Evolutionary conservation across 2,113 vertebrate species (phyloP).

Genomic region (Sporophila hypoxantha): DNA sequence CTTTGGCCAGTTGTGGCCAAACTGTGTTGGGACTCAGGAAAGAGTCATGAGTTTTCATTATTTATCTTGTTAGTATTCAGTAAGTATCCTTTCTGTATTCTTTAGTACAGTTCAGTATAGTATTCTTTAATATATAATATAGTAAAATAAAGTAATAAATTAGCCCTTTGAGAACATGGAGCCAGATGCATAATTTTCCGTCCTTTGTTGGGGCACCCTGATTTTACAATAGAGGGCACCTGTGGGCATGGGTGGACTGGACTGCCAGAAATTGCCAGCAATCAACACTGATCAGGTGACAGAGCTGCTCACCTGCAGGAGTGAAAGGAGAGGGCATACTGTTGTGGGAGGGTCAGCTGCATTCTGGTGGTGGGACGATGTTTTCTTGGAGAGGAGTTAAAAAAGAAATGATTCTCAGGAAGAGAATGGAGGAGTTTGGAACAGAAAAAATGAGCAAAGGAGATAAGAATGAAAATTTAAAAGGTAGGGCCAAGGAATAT

Average conservation of each 20-base stretch:
- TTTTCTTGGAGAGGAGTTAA: background rate
- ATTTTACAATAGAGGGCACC: no score
- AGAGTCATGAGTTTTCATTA: no score
- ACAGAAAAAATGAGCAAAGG: background rate
- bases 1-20: no score
- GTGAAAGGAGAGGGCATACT: fast-evolving
- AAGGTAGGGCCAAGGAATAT: background rate
- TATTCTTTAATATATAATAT: no score
- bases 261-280: background rate
- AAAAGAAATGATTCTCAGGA: background rate
- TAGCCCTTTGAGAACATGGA: no score
- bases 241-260: background rate
- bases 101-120: no score
- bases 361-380: background rate
- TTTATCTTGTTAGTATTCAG: no score
- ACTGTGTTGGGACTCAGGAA: no score
- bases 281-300: background rate
- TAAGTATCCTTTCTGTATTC: no score
- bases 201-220: no score
- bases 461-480: background rate
- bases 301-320: background rate
- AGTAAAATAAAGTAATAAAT: no score
- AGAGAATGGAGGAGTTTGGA: background rate
- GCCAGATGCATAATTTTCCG: no score
- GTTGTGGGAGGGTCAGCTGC: background rate